These are phyloP conservation scores for Bombylius major DNA, from an alignment of 2,888 invertebrate species.

Conservation along the genomic window DNA sequence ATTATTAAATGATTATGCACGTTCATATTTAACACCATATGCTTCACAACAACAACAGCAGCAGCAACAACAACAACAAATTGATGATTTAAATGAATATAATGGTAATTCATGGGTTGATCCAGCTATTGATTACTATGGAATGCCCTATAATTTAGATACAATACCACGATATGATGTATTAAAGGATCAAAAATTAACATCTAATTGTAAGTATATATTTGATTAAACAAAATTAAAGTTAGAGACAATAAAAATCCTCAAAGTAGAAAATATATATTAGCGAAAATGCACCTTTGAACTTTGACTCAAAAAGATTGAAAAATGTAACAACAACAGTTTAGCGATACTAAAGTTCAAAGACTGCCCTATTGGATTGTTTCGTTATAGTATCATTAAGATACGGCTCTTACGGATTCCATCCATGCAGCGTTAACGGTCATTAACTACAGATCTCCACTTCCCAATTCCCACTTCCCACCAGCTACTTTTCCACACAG, in stretches of 20 bases:
- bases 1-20: constrained; percentile 1
- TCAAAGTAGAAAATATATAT: no score
- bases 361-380: no score
- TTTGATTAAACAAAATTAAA: neutral
- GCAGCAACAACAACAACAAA: constrained; percentile 15
- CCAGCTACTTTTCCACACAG: no score
- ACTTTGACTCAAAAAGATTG: no score
- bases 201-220: constrained; percentile 28
- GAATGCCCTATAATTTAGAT: constrained; percentile 29
- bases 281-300: no score
- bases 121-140: constrained; percentile 29
- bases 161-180: constrained; percentile 30
- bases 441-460: no score
- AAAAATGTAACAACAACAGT: no score
- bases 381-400: no score
- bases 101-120: constrained; percentile 27
- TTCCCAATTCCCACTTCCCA: no score
- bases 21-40: constrained; percentile 5
- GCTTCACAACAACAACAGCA: neutral
- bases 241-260: neutral
- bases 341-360: no score
- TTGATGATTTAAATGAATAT: constrained; percentile 10
- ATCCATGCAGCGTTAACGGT: no score
- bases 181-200: constrained; percentile 26
- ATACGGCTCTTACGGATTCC: no score